Percentiles rank a stretch among this genome's conserved stretches.
These are phyloP conservation scores for Mus caroli DNA, from an alignment of 2,797 vertebrate species.

Conservation along the genomic window DNA sequence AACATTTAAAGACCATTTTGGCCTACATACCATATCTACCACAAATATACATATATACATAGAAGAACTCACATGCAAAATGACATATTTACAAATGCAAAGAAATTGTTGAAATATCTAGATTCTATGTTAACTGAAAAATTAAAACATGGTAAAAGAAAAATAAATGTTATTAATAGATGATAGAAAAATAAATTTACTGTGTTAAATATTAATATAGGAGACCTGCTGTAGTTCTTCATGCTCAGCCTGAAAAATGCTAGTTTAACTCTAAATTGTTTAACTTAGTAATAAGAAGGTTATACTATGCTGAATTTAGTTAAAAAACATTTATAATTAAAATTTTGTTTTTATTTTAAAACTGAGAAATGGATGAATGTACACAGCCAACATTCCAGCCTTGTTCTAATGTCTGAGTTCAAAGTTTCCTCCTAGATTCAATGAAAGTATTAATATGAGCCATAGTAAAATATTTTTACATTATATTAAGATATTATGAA, in stretches of 20 bases:
- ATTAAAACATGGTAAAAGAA: slow-evolving; percentile 10
- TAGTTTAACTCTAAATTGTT: background rate
- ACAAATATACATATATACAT: background rate
- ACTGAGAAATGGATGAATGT: background rate
- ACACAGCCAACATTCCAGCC: background rate
- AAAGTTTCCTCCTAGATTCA: background rate
- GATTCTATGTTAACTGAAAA: slow-evolving; percentile 15
- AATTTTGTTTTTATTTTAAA: background rate
- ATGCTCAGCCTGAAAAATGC: background rate
- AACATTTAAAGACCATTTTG: background rate
- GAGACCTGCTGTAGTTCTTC: background rate
- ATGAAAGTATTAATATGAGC: background rate
- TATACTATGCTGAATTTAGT: background rate
- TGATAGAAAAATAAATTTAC: background rate
- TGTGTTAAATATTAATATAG: background rate
- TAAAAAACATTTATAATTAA: background rate
- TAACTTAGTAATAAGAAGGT: background rate
- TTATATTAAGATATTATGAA: background rate
- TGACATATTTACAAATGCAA: background rate
- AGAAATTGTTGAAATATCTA: background rate
- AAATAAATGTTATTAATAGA: background rate
- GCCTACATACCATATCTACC: too few species aligned
- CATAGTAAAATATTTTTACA: background rate
- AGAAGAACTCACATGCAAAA: background rate
- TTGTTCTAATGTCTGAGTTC: background rate